phyloP scores from a whole-genome alignment of 2,797 vertebrate genomes.

The Pseudomugil gertrudae region DNA sequence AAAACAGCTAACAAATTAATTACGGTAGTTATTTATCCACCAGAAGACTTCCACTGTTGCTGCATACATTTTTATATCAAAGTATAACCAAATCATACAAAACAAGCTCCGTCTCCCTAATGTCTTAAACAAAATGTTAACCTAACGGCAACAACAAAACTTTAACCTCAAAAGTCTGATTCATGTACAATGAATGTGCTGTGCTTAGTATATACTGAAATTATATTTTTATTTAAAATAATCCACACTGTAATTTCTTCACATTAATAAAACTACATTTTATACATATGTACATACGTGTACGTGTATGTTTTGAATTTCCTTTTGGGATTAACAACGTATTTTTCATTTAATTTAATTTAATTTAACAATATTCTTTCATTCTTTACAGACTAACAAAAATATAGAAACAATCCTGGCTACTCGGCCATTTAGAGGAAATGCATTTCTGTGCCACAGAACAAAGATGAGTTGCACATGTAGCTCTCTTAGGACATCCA shows the following conservation, averaged over 20 bases:
- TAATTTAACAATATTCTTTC: background rate
- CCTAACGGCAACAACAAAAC: no score
- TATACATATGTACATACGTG: background rate
- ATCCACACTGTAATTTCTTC: background rate
- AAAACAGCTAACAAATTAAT: no score
- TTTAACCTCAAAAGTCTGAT: no score
- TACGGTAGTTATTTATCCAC: no score
- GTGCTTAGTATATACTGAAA: background rate
- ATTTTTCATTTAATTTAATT: no score
- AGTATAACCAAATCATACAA: no score
- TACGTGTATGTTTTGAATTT: no score
- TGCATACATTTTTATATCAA: no score
- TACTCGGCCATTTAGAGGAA: background rate
- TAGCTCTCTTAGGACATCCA: background rate
- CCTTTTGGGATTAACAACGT: no score
- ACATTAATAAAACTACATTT: background rate
- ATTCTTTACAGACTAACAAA: background rate
- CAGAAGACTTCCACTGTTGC: no score
- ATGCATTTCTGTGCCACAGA: background rate
- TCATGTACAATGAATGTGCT: background rate
- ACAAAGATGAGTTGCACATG: background rate
- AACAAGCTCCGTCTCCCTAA: no score
- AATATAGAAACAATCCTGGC: background rate
- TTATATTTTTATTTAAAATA: background rate
- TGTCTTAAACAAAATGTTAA: no score